Evolutionary conservation across 2,113 vertebrate genomes (phyloP).

Genomic region (Hyla sarda): DNA sequence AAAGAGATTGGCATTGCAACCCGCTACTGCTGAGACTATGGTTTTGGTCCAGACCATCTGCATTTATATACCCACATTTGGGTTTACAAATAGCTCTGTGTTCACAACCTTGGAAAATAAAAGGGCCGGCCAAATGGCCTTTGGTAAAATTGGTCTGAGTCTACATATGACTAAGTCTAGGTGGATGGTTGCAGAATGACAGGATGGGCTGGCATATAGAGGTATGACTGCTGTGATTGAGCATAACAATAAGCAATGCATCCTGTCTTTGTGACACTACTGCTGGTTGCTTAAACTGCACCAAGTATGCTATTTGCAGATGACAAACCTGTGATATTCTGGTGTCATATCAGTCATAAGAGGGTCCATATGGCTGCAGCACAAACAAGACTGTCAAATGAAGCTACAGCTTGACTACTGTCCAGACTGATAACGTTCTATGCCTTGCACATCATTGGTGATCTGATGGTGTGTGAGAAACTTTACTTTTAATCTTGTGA

Average conservation of each 20-base stretch:
- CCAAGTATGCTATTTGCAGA: neutral
- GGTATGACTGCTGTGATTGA: neutral
- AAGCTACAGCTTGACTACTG: neutral
- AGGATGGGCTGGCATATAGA: neutral
- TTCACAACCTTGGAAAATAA: neutral
- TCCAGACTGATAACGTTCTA: neutral
- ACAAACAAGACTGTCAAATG: neutral
- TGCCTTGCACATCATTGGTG: neutral
- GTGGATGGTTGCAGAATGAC: neutral
- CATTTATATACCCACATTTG: neutral
- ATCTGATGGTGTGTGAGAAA: neutral
- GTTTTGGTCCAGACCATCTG: neutral
- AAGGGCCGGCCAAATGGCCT: neutral
- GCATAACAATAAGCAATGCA: neutral
- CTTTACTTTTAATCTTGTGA: neutral
- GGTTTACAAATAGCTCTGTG: neutral
- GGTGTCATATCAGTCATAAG: neutral
- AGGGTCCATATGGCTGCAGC: neutral
- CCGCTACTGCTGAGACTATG: neutral
- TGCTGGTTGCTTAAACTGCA: neutral
- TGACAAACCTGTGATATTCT: neutral
- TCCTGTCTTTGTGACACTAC: too few relatives aligned
- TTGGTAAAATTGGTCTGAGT: neutral
- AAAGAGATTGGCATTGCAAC: neutral
- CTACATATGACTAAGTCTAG: neutral